phyloP scores from a whole-genome alignment of 2,797 vertebrate species.

The Halcyon chelicuti region DNA sequence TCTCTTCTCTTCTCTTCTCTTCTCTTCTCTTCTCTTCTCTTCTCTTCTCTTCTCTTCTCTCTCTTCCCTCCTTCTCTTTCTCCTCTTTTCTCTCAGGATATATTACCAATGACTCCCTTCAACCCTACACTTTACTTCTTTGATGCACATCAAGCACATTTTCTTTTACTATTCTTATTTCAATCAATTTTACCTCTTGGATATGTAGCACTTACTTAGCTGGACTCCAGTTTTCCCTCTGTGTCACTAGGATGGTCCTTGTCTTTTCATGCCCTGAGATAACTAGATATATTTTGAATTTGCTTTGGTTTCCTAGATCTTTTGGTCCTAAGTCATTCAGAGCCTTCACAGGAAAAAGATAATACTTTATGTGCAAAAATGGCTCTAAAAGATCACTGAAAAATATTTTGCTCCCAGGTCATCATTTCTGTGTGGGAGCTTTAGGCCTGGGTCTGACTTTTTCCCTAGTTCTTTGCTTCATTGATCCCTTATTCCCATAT shows the following conservation, averaged over 20 bases:
- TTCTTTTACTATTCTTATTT: background rate
- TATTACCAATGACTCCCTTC: background rate
- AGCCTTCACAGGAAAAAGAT: background rate
- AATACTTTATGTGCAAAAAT: background rate
- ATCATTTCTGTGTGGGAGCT: background rate
- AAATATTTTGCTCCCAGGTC: background rate
- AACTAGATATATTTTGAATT: background rate
- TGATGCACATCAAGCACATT: background rate
- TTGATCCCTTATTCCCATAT: background rate
- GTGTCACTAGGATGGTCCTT: background rate
- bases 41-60: background rate
- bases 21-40: too few species aligned
- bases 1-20: too few species aligned
- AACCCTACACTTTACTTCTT: background rate
- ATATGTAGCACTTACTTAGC: background rate
- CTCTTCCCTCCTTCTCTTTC: too few species aligned
- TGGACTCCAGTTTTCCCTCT: background rate
- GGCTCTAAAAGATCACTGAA: background rate
- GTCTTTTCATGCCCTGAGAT: background rate
- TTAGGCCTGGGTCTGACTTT: background rate
- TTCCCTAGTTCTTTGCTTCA: accelerated
- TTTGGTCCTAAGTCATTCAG: background rate
- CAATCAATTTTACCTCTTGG: background rate
- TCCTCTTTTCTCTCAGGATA: background rate
- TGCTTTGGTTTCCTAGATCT: background rate